Percentiles rank a stretch among this genome's conserved stretches.
These are phyloP conservation scores for Cordilura impudica DNA, from an alignment of 2,888 invertebrate species.

Conservation along the genomic window DNA sequence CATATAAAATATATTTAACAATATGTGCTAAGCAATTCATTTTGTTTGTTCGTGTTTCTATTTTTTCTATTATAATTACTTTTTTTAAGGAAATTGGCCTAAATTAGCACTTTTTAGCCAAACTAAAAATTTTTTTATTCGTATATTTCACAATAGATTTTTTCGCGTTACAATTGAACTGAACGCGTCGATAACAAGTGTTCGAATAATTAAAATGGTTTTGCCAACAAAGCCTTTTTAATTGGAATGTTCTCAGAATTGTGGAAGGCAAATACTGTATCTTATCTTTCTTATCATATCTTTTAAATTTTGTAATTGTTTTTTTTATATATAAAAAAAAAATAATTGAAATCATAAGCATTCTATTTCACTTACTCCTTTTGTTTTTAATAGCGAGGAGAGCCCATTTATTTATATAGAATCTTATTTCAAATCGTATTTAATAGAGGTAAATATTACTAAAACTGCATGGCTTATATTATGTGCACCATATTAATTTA, in stretches of 20 bases:
- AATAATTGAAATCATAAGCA: no score
- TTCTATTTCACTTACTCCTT: neutral
- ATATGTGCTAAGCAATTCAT: conserved; percentile 73
- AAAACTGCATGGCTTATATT: no score
- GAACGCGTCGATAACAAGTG: conserved; percentile 22
- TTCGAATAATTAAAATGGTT: conserved; percentile 41
- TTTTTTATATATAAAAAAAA: neutral
- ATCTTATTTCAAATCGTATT: neutral
- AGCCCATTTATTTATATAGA: neutral
- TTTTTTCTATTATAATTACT: neutral
- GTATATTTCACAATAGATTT: neutral
- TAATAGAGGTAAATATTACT: neutral
- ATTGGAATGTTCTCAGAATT: conserved; percentile 18
- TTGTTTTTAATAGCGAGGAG: neutral
- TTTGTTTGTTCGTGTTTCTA: conserved; percentile 51
- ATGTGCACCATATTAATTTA: no score
- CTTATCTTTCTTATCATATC: conserved; percentile 45
- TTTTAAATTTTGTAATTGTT: neutral
- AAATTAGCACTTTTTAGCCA: neutral
- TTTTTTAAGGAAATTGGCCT: neutral
- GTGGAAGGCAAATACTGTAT: neutral
- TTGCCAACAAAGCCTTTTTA: conserved; percentile 37
- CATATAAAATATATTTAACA: conserved; percentile 74
- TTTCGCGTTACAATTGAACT: neutral
- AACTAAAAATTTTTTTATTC: neutral